Conservation (phyloP, 2,113 vertebrate genomes). For the Spermophilus dauricus region DNA sequence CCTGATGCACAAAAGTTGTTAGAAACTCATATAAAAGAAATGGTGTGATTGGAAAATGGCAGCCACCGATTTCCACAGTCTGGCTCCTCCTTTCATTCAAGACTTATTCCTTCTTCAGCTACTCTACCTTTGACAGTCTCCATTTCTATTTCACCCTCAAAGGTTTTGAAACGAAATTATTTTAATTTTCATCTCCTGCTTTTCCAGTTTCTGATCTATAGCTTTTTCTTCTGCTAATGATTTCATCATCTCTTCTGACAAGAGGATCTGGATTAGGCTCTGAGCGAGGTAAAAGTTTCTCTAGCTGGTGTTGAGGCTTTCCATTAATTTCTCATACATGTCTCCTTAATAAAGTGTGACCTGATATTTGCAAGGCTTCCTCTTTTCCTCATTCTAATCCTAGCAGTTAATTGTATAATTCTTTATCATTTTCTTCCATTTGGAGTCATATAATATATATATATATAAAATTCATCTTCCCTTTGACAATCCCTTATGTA, state of each 20-base stretch:
- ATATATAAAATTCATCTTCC: not conserved
- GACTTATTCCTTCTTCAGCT: accelerated
- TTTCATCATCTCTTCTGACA: not conserved
- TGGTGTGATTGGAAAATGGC: not conserved
- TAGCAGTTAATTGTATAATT: not conserved
- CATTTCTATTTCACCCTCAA: not conserved
- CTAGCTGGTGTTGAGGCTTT: not conserved
- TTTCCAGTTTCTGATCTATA: not conserved
- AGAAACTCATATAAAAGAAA: not conserved
- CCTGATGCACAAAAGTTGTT: not conserved
- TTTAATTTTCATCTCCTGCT: not conserved
- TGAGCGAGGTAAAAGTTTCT: no score
- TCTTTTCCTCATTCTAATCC: not conserved
- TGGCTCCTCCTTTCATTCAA: not conserved
- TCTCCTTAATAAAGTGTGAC: not conserved
- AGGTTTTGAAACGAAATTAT: not conserved
- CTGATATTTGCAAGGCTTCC: not conserved
- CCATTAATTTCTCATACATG: not conserved
- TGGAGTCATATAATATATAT: not conserved
- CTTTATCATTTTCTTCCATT: not conserved
- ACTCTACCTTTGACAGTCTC: not conserved
- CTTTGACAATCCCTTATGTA: not conserved
- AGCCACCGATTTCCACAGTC: no score
- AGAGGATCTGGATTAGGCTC: not conserved
- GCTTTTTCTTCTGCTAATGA: not conserved